phyloP scores from a whole-genome alignment of 2,113 vertebrate species.

The Ivindomyrus marchei region DNA sequence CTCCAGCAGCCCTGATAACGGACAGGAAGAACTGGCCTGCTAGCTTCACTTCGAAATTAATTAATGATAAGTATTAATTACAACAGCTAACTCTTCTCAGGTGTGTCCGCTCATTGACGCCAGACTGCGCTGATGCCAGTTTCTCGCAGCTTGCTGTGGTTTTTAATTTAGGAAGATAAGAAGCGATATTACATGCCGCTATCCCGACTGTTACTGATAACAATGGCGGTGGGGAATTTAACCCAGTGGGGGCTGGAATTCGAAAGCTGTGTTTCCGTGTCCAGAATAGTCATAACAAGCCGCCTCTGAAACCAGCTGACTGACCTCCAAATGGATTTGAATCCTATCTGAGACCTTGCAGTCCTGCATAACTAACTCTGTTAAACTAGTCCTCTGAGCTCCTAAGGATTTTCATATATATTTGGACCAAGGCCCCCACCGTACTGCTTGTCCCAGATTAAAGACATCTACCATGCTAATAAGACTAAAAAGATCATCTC shows the following conservation, averaged over 20 bases:
- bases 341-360: not conserved
- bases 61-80: not conserved
- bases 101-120: not conserved
- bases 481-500: not conserved
- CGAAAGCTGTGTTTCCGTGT: not conserved
- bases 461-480: not conserved
- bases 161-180: not conserved
- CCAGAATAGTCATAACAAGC: not conserved
- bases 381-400: not conserved
- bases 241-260: not conserved
- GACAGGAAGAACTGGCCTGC: not conserved
- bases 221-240: not conserved
- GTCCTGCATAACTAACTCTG: not conserved
- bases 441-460: not conserved
- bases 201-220: not conserved
- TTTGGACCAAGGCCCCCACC: not conserved
- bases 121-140: not conserved
- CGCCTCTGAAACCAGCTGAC: not conserved
- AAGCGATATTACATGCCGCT: not conserved
- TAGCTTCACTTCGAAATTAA: not conserved
- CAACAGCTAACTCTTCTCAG: not conserved
- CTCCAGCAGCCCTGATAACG: constrained; percentile 37
- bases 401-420: not conserved
- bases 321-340: not conserved
- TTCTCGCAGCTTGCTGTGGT: not conserved